Evolutionary conservation across 2,797 vertebrate species (phyloP).

Genomic region (Oreonectes daqikongensis): DNA sequence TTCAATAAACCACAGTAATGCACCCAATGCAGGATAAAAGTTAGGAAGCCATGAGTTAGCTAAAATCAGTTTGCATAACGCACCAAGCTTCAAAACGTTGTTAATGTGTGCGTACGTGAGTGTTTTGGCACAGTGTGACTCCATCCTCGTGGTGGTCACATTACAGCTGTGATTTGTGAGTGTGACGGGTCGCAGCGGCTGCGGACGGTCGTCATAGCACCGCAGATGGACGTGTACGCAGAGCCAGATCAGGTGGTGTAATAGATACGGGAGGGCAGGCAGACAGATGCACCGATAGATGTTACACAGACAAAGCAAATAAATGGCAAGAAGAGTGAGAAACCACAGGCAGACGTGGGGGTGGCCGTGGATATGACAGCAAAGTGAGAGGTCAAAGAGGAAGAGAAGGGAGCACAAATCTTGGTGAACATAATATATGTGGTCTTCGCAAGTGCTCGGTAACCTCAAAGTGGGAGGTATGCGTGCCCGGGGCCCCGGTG

Average conservation of each 20-base stretch:
- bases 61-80: background rate
- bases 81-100: background rate
- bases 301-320: constrained; percentile 32
- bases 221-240: constrained; percentile 67
- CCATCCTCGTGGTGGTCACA: constrained; percentile 23
- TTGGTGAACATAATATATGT: constrained; percentile 7
- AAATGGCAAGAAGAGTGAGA: constrained; percentile 3
- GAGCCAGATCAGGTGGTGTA: constrained; percentile 73
- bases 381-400: constrained; percentile 34
- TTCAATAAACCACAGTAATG: background rate
- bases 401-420: constrained; percentile 28
- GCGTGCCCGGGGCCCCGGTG: background rate
- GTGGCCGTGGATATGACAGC: constrained; percentile 17
- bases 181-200: constrained; percentile 33
- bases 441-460: constrained; percentile 24
- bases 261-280: constrained; percentile 58
- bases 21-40: background rate
- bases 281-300: constrained; percentile 46
- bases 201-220: constrained; percentile 64
- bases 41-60: background rate
- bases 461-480: constrained; percentile 20
- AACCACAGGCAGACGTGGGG: background rate
- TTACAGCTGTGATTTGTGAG: constrained; percentile 43
- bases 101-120: background rate
- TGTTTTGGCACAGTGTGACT: background rate